Evolutionary conservation across 2,797 vertebrate genomes (phyloP), one percentile per base, ranked within the genome.

Genomic region (Carduelis carduelis): DNA sequence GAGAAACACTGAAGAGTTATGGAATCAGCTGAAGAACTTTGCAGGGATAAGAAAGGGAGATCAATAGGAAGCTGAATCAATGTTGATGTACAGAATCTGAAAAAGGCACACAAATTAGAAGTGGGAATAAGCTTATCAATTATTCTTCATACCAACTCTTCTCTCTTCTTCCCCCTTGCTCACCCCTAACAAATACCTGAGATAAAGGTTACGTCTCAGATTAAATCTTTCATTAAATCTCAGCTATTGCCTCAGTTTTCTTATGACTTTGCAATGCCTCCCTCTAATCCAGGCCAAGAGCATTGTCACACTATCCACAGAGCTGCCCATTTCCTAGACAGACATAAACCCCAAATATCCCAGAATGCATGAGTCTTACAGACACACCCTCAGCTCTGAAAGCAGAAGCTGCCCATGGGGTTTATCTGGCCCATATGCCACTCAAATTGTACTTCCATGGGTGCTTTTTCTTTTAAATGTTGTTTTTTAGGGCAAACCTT

Each of bases 181-280:
- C 69, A 72, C 50, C 50, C 39, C 19, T 49, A 89, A 89, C 59
- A 91, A 96, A 78, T 22, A 61, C 32, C 69, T 65, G 53, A 91
- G 19, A 85, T 19, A 89, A 92, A 93, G 64, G 78, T 55, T 59
- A 91, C 66, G 35, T 69, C 82, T 65, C 50, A 94, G 69, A 87
- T 87, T 28, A 93, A 78, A 83, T 93, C 74, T 95, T 91, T 78
- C 79, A 86, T 91, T 88, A 95, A 91, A 83, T 76, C 65, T 55
- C 39, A 87, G 43, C 21, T 87, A 68, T 52, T 91, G 57, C 89
- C 77, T 87, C 83, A 52, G 64, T 82, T 94, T 92, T 81, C 70
- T 86, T 60, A 87, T 0, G 3, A 57, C 37, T 82, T 78, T 64
- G 55, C 75, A 79, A 28, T 37, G 75, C 18, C 35, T 84, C 71